A percentile compares a stretch with the other conserved stretches of the same genome.
Conservation (phyloP, 2,797 vertebrate species). For the Sciurus carolinensis region DNA sequence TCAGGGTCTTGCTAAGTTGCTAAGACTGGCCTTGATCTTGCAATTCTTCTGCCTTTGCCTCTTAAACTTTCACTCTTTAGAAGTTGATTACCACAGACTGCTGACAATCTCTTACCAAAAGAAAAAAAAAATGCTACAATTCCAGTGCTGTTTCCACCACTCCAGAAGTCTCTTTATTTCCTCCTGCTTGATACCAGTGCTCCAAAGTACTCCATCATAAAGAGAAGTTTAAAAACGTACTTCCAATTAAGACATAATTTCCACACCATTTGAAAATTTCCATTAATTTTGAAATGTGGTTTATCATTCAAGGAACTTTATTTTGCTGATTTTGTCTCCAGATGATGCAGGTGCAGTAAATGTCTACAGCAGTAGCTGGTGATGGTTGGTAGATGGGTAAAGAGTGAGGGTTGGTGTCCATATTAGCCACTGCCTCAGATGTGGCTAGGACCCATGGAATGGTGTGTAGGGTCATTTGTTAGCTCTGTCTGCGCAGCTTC, state of each 20-base stretch:
- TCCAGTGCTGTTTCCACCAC: background rate
- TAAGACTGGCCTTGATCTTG: too few relatives aligned
- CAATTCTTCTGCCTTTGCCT: too few relatives aligned
- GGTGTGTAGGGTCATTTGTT: background rate
- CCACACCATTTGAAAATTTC: constrained; percentile 85
- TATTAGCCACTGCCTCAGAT: background rate
- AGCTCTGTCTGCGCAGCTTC: background rate
- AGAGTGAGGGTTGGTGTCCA: background rate
- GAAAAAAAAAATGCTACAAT: background rate
- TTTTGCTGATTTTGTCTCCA: constrained; percentile 72
- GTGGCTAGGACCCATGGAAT: background rate
- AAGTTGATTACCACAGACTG: background rate
- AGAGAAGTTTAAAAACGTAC: constrained; percentile 82
- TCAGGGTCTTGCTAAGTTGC: too few relatives aligned
- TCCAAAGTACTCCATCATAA: background rate
- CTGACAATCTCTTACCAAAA: background rate
- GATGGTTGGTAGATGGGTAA: background rate
- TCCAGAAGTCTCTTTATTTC: background rate
- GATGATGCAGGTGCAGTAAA: background rate
- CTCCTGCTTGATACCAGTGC: background rate
- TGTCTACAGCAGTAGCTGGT: background rate
- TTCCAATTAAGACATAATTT: constrained; percentile 86
- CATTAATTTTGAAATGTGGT: constrained; percentile 77
- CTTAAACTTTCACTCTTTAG: background rate
- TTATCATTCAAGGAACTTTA: constrained; percentile 77